Base-by-base conservation (phyloP, 2,888 invertebrate genomes). In the Muschampia plurimacula region DNA sequence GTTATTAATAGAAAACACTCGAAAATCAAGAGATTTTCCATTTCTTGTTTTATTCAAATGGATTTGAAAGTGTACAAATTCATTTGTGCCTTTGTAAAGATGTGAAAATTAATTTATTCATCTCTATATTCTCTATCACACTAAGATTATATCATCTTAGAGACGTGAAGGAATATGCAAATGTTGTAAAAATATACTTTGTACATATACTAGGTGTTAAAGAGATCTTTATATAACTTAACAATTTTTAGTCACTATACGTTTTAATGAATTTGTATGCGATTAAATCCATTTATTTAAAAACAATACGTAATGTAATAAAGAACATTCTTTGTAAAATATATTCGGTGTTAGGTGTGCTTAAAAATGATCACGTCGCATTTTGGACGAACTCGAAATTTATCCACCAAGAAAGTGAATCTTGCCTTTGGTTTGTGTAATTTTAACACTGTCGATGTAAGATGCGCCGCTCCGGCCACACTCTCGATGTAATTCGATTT, bases 71-170 rank as follows among this genome's bases (percentile, higher is more conserved):
- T 44, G 41, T 44, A 64, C 44, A 57, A 44, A 64, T 70, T 70
- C 65, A 65, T 65, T 57, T 10, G 62, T 59, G 70, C 59, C 70
- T 60, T 65, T 71, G 65, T 65, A 71, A 71, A 71, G 39, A 70
- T 12, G 65, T 69, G 10, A 65, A 69, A 13, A 39, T 46, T 57
- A 64, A 44, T 59, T 59, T 55, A 55, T 57, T 64, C n/a, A 46
- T 41, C 63, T 46, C 46, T 32, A 3, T 32, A 32, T 32, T 32
- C 32, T 32, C n/a, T 39, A 52, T 32, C 2, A n/a, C 46, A 22
- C 57, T 12, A 60, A 67, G 41, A 64, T 64, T n/a, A 55, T 63
- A 10, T 39, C n/a, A 55, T 52, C 36, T 13, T 55, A 39, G 15
- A 10, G n/a, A 10, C 32, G 57, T 39, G 52, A 69, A 64, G 52